These are phyloP conservation scores for Butastur rufipennis DNA, from an alignment of 2,113 vertebrate genomes.

Conservation along the genomic window DNA sequence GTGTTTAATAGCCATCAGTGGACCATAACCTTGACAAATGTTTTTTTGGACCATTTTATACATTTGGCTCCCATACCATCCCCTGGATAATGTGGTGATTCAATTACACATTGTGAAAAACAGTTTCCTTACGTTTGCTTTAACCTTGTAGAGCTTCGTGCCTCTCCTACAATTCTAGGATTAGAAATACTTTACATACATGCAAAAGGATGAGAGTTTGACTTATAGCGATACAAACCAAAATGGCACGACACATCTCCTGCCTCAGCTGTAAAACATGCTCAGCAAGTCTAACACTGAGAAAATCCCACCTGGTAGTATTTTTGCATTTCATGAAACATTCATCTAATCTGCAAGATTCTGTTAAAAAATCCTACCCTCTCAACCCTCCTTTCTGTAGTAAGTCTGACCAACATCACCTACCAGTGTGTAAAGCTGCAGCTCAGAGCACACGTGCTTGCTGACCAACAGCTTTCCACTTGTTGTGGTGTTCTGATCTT, in stretches of 20 bases:
- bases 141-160: neutral
- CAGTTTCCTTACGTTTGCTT: neutral
- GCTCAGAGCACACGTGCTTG: neutral
- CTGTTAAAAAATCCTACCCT: neutral
- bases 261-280: neutral
- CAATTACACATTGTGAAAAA: neutral
- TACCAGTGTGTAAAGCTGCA: slow-evolving; percentile 1
- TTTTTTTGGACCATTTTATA: neutral
- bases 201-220: neutral
- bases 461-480: neutral
- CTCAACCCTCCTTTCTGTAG: neutral
- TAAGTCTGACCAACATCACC: neutral
- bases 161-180: neutral
- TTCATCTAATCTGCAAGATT: neutral
- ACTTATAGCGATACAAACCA: neutral
- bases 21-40: neutral
- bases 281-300: neutral
- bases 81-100: neutral
- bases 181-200: neutral
- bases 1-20: neutral
- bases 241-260: neutral
- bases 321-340: neutral
- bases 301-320: neutral
- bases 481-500: neutral
- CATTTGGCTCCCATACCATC: neutral